phyloP scores from a whole-genome alignment of 2,797 vertebrate genomes.

The Agapornis canus region DNA sequence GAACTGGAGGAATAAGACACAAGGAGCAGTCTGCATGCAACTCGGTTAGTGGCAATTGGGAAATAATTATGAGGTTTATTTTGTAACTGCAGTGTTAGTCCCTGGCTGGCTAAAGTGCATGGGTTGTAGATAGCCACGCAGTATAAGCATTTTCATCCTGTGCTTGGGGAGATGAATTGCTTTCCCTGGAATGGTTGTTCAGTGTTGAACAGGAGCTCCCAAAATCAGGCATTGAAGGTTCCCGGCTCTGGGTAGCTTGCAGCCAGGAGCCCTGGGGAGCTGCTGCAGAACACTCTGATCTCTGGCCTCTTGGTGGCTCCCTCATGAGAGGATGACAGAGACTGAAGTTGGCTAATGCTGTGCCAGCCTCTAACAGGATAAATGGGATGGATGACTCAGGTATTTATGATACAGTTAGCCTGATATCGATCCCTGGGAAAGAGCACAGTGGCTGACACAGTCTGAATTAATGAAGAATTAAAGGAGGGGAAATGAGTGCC shows the following conservation, averaged over 20 bases:
- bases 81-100: fast-evolving
- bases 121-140: fast-evolving
- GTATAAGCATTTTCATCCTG: not conserved
- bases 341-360: not conserved
- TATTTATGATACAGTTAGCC: not conserved
- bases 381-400: not conserved
- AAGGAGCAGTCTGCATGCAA: not conserved
- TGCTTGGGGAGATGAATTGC: not conserved
- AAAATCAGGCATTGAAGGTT: not conserved
- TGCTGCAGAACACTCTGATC: not conserved
- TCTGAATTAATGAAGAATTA: not conserved
- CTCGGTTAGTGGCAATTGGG: fast-evolving
- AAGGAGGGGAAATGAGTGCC: not conserved
- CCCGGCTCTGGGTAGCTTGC: not conserved
- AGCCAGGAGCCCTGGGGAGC: not conserved
- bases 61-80: not conserved
- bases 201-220: not conserved
- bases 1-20: not conserved
- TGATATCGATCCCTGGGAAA: not conserved
- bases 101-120: not conserved
- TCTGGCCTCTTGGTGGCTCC: not conserved
- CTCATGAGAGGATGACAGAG: not conserved
- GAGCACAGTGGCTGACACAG: not conserved
- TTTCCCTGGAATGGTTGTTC: not conserved
- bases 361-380: not conserved